These are phyloP conservation scores for Tympanuchus pallidicinctus DNA, from an alignment of 2,113 vertebrate species.

Conservation along the genomic window DNA sequence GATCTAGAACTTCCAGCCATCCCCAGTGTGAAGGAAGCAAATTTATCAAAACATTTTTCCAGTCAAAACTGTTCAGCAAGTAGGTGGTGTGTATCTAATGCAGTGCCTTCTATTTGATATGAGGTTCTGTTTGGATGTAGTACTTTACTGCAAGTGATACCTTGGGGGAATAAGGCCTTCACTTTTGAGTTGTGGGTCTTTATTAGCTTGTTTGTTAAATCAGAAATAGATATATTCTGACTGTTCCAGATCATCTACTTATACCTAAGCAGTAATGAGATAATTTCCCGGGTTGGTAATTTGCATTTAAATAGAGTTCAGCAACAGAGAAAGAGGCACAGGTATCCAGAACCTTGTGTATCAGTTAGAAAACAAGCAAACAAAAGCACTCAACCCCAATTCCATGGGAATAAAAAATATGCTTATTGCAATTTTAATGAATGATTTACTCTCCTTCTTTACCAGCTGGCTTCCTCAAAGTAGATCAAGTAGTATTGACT, in stretches of 20 bases:
- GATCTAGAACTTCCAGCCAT: background rate
- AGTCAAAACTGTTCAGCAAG: background rate
- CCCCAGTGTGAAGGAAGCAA: background rate
- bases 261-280: background rate
- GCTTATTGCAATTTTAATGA: constrained; percentile 14
- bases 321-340: background rate
- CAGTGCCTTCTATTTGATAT: background rate
- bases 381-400: background rate
- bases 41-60: background rate
- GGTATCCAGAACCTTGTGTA: background rate
- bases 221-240: background rate
- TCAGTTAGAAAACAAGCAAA: background rate
- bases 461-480: constrained; percentile 1
- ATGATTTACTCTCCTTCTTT: constrained; percentile 20
- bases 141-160: background rate
- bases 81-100: background rate
- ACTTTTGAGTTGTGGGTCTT: background rate
- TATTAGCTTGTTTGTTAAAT: background rate
- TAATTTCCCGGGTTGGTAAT: background rate
- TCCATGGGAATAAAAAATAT: constrained; percentile 19
- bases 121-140: background rate
- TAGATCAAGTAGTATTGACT: constrained; percentile 43
- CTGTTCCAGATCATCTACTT: background rate
- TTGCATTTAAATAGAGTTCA: background rate
- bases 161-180: background rate